Evolutionary conservation across 2,888 invertebrate species (phyloP), one percentile per base, ranked within the genome.

Genomic region (Diadegma fenestrale): DNA sequence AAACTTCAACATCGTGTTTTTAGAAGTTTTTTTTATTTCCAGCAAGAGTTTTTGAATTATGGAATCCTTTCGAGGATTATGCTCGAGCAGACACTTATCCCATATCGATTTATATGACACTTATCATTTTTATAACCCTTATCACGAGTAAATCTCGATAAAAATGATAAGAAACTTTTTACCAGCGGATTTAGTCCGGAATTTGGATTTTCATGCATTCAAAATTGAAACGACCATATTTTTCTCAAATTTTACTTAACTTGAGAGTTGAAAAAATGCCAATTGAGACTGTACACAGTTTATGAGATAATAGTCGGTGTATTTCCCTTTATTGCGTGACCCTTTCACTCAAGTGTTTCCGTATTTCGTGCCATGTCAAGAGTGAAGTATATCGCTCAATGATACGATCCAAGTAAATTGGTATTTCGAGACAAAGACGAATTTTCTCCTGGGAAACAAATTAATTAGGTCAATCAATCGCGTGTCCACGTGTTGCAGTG

Each of bases 321-420:
- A 54, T 41, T 82, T 86, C 77, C 77, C 73, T 78, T 84, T 58
- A 79, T 82, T 76, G 80, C 85, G 85, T 85, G 86, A 82, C 82
- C 68, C 77, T 75, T 48, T 69, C 48, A 54, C 22, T 76, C 64
- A 51, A 72, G 12, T 64, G 64, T 68, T 48, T 51, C 17, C 51
- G 19, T 48, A 48, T 30, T 48, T 66, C 37, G 37, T 37, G 10
- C 4, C 63, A 33, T 37, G 37, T 22, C 68, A 51, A 14, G 26
- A 68, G 51, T 63, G 45, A 79, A 84, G 43, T 4, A 26, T 77
- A 43, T 77, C 77, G 64, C 58, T 79, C 48, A 58, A 84, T 14
- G 37, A 43, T 14, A 61, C 76, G 61, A 66, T 75, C 51, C 81
- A 63, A 58, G 45, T 19, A 19, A 68, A 80, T 77, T 61, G 71